A percentile compares a stretch with the other conserved stretches of the same genome.
Evolutionary conservation across 2,888 invertebrate genomes (phyloP).

Genomic region (Diabrotica balteata): DNA sequence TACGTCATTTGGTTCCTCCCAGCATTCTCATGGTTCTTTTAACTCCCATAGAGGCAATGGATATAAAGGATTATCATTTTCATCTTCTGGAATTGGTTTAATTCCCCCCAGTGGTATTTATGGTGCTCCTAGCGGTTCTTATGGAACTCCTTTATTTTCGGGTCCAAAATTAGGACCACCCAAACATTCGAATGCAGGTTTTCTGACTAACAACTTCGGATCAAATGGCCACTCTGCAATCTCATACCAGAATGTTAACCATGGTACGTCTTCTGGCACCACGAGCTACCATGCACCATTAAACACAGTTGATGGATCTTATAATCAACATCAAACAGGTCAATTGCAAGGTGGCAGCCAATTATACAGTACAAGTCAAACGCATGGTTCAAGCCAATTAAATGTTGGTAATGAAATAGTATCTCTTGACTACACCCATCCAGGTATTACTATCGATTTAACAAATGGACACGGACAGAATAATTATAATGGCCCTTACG

Average conservation of each 20-base stretch:
- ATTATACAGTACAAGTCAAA: constrained; percentile 20
- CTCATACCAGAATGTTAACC: constrained; percentile 60
- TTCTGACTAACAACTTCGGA: constrained; percentile 59
- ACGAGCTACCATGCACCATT: constrained; percentile 65
- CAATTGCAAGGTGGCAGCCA: constrained; percentile 23
- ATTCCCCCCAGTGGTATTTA: constrained; percentile 69
- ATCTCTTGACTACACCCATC: constrained; percentile 48
- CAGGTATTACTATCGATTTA: constrained; percentile 48
- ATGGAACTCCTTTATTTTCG: constrained; percentile 57
- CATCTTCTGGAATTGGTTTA: constrained; percentile 58
- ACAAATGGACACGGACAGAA: constrained; percentile 32
- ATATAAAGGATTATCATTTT: constrained; percentile 39
- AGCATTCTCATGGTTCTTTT: constrained; percentile 33
- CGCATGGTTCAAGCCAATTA: constrained; percentile 19
- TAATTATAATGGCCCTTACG: constrained; percentile 41
- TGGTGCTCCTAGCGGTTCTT: constrained; percentile 66
- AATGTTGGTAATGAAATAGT: constrained; percentile 32
- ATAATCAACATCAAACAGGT: constrained; percentile 61
- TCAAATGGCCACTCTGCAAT: constrained; percentile 62
- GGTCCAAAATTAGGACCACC: constrained; percentile 41
- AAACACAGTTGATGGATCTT: constrained; percentile 63
- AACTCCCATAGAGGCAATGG: constrained; percentile 34
- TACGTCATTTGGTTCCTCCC: constrained; percentile 36
- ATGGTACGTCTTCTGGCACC: constrained; percentile 54
- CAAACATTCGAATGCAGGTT: constrained; percentile 26